A percentile compares a stretch with the other conserved stretches of the same genome.
phyloP scores from a whole-genome alignment of 2,797 vertebrate genomes.

The Myripristis jacobus region DNA sequence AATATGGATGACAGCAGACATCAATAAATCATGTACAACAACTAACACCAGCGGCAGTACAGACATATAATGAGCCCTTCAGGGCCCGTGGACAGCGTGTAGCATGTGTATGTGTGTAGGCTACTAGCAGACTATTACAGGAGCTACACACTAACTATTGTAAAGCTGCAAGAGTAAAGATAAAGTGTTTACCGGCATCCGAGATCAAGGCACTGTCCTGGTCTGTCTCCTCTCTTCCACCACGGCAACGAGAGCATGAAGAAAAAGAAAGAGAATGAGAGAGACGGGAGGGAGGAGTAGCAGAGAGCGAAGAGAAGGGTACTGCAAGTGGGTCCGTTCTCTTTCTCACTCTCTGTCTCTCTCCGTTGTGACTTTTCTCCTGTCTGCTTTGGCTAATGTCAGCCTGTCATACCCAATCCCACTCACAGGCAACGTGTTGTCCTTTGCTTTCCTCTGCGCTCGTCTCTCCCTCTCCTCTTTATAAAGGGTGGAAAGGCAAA shows the following conservation, averaged over 20 bases:
- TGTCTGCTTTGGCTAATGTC: constrained; percentile 33
- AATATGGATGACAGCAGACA: constrained; percentile 64
- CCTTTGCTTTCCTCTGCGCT: constrained; percentile 34
- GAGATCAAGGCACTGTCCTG: constrained; percentile 79
- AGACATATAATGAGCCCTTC: constrained; percentile 53
- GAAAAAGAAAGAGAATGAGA: constrained; percentile 59
- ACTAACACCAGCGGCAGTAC: constrained; percentile 53
- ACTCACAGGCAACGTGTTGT: constrained; percentile 28
- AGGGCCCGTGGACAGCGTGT: constrained; percentile 25
- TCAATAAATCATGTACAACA: constrained; percentile 76
- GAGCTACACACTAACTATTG: constrained; percentile 21
- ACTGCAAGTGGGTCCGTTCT: constrained; percentile 42
- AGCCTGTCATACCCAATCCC: constrained; percentile 39
- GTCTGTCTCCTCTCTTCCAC: constrained; percentile 77
- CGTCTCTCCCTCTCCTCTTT: constrained; percentile 38
- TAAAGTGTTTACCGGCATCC: constrained; percentile 78
- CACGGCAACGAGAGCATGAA: constrained; percentile 67
- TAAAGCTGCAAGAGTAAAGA: constrained; percentile 30
- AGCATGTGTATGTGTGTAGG: constrained; percentile 22
- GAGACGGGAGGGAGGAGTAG: constrained; percentile 22
- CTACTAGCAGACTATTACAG: constrained; percentile 13
- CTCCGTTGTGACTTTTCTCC: constrained; percentile 14
- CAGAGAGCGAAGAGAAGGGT: constrained; percentile 43
- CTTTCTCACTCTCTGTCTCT: constrained; percentile 2
- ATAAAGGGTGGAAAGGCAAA: constrained; percentile 30